Evolutionary conservation across 2,113 vertebrate genomes (phyloP).

Genomic region (Ceyx melanurus): DNA sequence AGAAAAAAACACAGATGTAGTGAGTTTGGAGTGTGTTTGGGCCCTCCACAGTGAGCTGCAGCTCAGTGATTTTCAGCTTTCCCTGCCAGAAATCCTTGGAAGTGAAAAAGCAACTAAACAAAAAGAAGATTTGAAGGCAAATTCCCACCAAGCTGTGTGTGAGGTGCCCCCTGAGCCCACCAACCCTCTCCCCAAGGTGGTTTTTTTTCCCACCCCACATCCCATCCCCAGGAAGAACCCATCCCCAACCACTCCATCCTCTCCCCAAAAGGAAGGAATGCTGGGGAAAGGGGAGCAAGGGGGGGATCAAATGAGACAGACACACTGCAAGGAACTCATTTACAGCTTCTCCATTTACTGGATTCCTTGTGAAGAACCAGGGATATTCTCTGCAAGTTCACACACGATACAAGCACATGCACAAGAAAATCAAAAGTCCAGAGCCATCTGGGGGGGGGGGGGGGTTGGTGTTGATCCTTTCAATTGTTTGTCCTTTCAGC

Average conservation of each 20-base stretch:
- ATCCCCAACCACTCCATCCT: background rate
- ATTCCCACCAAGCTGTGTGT: background rate
- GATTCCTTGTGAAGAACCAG: slow-evolving; percentile 20
- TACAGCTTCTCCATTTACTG: slow-evolving; percentile 54
- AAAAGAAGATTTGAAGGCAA: background rate
- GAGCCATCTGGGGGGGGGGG: no score
- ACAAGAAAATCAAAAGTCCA: slow-evolving; percentile 24
- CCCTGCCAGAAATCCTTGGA: background rate
- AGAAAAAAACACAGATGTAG: background rate
- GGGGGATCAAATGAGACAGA: slow-evolving; percentile 58
- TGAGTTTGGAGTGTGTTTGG: background rate
- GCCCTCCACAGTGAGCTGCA: background rate
- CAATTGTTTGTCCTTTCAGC: background rate
- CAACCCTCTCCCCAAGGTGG: background rate
- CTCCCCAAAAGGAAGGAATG: background rate
- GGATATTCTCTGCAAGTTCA: slow-evolving; percentile 35
- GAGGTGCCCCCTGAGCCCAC: background rate
- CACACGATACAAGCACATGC: slow-evolving; percentile 37
- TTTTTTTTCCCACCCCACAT: background rate
- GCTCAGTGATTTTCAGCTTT: background rate
- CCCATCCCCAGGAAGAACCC: background rate
- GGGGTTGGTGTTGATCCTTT: background rate
- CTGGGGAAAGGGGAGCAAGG: background rate
- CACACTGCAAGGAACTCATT: background rate
- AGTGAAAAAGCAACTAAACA: background rate